Base-by-base conservation (phyloP, 1,140 invertebrate genomes). In the Gryon sp. region DNA sequence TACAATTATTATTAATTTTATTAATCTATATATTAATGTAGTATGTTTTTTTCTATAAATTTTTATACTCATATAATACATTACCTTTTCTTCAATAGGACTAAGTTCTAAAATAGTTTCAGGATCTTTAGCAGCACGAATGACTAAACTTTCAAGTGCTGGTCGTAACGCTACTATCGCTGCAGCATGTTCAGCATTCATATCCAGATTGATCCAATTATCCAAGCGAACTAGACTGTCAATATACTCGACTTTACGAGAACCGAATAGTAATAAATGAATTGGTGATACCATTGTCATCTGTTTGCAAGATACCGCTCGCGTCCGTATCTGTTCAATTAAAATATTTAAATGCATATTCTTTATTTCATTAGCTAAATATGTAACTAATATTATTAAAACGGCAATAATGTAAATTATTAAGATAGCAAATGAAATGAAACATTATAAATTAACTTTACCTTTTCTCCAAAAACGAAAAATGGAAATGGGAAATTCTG, bases 391-490 rank as follows among this genome's bases (percentile, higher is more conserved):
- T n/a, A n/a, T n/a, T n/a, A n/a, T n/a, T n/a, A n/a, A n/a, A n/a
- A n/a, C n/a, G n/a, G n/a, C n/a, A n/a, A n/a, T n/a, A n/a, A n/a
- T n/a, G n/a, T n/a, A n/a, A n/a, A n/a, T n/a, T n/a, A n/a, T n/a
- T n/a, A n/a, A n/a, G n/a, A n/a, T n/a, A n/a, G n/a, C n/a, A n/a
- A n/a, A n/a, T n/a, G n/a, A n/a, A n/a, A n/a, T n/a, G n/a, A 48
- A 48, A 48, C 6, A 12, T 24, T 14, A 19, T 24, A 53, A 22
- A 24, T 24, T 19, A 48, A 70, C n/a, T 11, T 63, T 87, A 93
- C 92, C 90, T 99, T 99, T 90, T 99, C 98, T 1, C 97, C 97
- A 87, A 99, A 99, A 24, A 99, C 95, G 85, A 99, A 99, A 82
- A 98, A 96, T 2, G 98, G 98, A 60, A 94, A 98, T 0, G 95